Base-by-base conservation (phyloP, 1,140 invertebrate species). In the Zophobas atratus region DNA sequence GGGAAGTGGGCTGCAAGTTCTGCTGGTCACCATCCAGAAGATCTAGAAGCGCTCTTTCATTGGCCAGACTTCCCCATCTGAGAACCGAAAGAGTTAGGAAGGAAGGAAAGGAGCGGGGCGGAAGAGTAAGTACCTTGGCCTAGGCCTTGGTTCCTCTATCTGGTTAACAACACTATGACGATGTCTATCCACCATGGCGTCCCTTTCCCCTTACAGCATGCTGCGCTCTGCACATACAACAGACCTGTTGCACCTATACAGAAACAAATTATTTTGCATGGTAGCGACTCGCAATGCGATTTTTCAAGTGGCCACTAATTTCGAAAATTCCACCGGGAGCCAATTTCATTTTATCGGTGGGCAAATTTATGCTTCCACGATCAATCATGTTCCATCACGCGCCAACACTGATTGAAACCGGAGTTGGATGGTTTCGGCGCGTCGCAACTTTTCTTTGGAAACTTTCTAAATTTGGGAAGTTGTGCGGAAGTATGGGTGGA, bases 61-160 rank as follows among this genome's bases (percentile, higher is more conserved):
- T 81, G 39, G 77, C 63, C 70, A 79, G 67, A 70, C 70, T 81
- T 43, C 79, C 81, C 81, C 82, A 84, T 80, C 82, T 83, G 70
- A 43, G 4, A 43, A 77, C 49, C 41, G n/a, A 20, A 20, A 71
- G n/a, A 8, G 2, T 48, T 8, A 74, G 34, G 34, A 5, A 6
- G 2, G 20, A 8, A 36, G 8, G 38, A 67, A 56, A 43, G 32
- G 6, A 76, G 3, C 39, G n/a, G 36, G 36, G 43, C 71, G 39
- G 41, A 6, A n/a, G 60, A 67, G 8, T 39, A 33, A 67, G 5
- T 78, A 80, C 79, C 76, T 75, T 39, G 72, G 60, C 46, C 77
- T 70, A 63, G 77, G 73, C 38, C 46, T 70, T 33, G 35, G 46
- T 77, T 75, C 63, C 36, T 81, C 73, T 71, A 77, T 41, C 53